Percentiles rank a stretch among this genome's conserved stretches.
Evolutionary conservation across 2,113 vertebrate species (phyloP).

Genomic region (Chrysemys picta): DNA sequence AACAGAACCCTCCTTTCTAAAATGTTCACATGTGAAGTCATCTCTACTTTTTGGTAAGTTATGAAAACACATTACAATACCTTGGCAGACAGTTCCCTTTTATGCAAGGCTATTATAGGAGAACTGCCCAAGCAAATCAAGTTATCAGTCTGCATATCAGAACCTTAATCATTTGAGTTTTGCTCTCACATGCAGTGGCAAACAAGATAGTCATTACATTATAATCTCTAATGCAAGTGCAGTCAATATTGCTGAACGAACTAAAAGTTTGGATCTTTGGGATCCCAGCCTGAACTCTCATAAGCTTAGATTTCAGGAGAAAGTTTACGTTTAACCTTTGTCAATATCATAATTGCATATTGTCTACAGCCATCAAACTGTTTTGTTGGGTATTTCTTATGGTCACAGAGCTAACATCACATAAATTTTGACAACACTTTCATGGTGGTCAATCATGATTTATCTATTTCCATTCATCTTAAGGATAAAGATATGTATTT

Average conservation of each 20-base stretch:
- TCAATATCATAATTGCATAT: background rate
- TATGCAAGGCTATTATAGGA: background rate
- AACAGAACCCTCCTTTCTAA: background rate
- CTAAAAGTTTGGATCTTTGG: background rate
- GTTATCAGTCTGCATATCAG: background rate
- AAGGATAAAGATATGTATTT: background rate
- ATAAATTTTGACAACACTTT: background rate
- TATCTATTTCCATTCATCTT: background rate
- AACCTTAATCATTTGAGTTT: background rate
- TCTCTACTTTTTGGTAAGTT: background rate
- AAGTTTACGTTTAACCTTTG: background rate
- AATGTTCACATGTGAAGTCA: background rate
- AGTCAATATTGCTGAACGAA: background rate
- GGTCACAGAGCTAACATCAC: background rate
- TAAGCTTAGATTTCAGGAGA: background rate
- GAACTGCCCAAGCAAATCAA: constrained; percentile 7
- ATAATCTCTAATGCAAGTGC: background rate
- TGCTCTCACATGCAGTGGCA: background rate
- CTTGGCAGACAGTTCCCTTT: background rate
- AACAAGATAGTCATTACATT: fast-evolving
- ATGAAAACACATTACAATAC: background rate
- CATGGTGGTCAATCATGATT: background rate
- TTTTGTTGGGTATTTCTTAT: background rate
- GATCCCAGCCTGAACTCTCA: background rate
- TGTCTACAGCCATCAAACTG: background rate